Evolutionary conservation across 2,888 invertebrate species (phyloP), one percentile per base, ranked within the genome.

Genomic region (Pseudanteris insignis): DNA sequence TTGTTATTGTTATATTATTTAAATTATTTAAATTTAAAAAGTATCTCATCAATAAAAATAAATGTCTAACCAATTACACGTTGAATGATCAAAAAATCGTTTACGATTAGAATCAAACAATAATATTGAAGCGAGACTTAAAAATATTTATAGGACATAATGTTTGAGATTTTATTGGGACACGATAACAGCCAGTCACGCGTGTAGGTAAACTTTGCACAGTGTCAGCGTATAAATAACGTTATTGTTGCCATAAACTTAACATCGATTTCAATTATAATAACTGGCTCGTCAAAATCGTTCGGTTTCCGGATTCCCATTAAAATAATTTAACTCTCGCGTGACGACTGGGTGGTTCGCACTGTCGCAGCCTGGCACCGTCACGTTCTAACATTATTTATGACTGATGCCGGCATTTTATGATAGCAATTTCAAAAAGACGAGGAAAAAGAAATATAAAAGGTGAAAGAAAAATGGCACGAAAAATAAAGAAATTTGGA

Each of bases 291-390:
- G 10, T 58, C 28, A 50, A 44, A 43, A 14, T 58, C 37, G 37
- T 36, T 33, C 28, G 50, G 14, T 50, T 37, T 33, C 13, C 29
- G 25, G 13, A 36, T 25, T 37, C 37, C 37, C 43, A 13, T 12
- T 8, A 12, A 43, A 58, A 58, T 50, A 50, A 58, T 50, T 50
- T 38, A 24, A 38, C 32, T 30, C 58, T 58, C 33, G 58, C 58
- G 58, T 58, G 58, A 50, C 38, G 32, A 34, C 32, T 12, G 36
- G 11, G 18, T 43, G 24, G 48, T 44, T 33, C 50, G n/a, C 8
- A 38, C 34, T 47, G 50, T 58, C 50, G 37, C 44, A 9, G 48
- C 36, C 50, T 50, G 58, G 58, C 36, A 58, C 58, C 44, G 38
- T 38, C 44, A 21, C 12, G 21, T 48, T 32, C 38, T 15, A 11